These are phyloP conservation scores for Nyctalus aviator DNA, from an alignment of 2,797 vertebrate genomes.

Conservation along the genomic window DNA sequence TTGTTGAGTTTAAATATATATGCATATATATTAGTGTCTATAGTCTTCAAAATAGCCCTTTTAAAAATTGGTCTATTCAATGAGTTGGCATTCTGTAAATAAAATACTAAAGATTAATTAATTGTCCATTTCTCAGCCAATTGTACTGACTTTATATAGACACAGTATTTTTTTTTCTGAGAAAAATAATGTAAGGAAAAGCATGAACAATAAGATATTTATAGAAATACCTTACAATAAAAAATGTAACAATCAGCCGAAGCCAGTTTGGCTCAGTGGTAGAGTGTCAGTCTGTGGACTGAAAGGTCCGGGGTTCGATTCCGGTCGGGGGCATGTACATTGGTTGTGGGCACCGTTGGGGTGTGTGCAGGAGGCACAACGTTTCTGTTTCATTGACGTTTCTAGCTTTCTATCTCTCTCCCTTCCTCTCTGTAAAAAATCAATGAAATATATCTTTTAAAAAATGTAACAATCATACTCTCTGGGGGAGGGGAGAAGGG, in stretches of 20 bases:
- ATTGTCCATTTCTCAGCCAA: not conserved
- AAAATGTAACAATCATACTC: not conserved
- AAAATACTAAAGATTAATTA: conserved; percentile 3
- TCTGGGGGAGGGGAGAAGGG: no score
- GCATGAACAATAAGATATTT: not conserved
- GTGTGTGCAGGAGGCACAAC: no score
- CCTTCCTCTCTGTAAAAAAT: no score
- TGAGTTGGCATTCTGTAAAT: not conserved
- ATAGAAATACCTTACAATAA: not conserved
- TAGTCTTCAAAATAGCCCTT: not conserved
- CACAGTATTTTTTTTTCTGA: not conserved
- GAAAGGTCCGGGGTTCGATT: no score
- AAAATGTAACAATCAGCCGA: not conserved
- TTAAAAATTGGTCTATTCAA: not conserved
- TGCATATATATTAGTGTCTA: not conserved
- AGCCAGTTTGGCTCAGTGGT: no score
- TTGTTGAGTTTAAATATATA: not conserved
- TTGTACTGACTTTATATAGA: not conserved
- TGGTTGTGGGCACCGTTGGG: no score
- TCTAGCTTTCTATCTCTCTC: no score
- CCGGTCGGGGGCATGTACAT: no score
- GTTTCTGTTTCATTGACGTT: no score
- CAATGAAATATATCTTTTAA: no score
- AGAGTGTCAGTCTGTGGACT: no score
- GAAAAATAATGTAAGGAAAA: not conserved